Evolutionary conservation across 2,888 invertebrate species (phyloP).

Genomic region (Seira sanloemensis): DNA sequence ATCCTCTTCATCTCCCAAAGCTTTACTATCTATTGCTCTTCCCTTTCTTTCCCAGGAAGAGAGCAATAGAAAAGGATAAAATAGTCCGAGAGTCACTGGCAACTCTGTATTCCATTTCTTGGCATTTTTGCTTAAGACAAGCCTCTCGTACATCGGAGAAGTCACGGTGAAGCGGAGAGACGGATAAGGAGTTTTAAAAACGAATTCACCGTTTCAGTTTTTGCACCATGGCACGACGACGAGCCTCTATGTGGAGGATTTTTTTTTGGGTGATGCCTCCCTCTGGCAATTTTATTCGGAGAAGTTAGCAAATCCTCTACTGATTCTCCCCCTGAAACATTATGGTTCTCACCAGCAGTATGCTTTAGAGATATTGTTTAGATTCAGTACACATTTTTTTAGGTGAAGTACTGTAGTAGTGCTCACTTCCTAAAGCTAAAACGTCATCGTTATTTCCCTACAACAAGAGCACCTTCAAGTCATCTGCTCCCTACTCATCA

Average conservation of each 20-base stretch:
- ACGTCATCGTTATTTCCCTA: conserved; percentile 1
- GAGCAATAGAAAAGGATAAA: conserved; percentile 60
- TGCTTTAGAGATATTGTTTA: no score
- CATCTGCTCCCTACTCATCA: no score
- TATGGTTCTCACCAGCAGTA: no score
- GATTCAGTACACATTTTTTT: background rate
- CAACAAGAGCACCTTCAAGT: no score
- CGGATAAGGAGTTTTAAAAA: conserved; percentile 4
- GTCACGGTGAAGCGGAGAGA: background rate
- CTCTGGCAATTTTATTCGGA: conserved; percentile 65
- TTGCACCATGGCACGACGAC: no score
- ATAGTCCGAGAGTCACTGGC: conserved; percentile 41
- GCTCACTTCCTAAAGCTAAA: background rate
- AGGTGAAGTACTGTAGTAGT: background rate
- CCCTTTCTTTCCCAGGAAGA: conserved; percentile 39
- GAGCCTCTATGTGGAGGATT: no score
- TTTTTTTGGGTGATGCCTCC: conserved; percentile 55
- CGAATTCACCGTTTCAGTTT: conserved; percentile 54
- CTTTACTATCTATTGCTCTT: conserved; percentile 28
- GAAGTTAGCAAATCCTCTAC: conserved; percentile 52
- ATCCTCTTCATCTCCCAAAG: conserved; percentile 61
- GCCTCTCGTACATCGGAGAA: no score
- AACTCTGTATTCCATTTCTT: no score
- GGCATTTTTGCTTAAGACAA: no score
- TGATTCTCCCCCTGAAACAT: no score